phyloP scores from a whole-genome alignment of 1,140 invertebrate genomes.

The Scaptodrosophila lebanonensis region DNA sequence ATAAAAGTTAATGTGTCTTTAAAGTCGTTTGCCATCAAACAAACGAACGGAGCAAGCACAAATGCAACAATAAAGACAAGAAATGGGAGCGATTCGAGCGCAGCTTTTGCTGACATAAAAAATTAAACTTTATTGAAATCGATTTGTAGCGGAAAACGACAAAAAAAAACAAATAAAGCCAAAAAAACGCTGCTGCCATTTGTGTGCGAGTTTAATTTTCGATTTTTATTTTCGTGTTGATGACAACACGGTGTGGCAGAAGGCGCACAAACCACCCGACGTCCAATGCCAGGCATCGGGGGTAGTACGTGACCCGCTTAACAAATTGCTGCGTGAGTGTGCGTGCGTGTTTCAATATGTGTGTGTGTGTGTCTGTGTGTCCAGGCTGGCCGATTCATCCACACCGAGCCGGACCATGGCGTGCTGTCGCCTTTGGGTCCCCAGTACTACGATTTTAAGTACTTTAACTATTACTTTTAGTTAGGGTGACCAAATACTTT shows the following conservation, averaged over 20 bases:
- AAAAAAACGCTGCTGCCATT: slow-evolving; percentile 58
- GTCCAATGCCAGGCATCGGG: background rate
- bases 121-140: slow-evolving; percentile 70
- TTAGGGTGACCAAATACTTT: too few relatives aligned
- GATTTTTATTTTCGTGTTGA: slow-evolving; percentile 71
- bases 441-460: too few relatives aligned
- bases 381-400: background rate
- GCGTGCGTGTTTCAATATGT: too few relatives aligned
- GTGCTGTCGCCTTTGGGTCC: too few relatives aligned
- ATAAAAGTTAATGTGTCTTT: too few relatives aligned
- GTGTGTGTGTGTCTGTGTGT: slow-evolving; percentile 29
- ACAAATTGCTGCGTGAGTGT: slow-evolving; percentile 64
- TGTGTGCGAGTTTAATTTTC: slow-evolving; percentile 63
- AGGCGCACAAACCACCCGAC: slow-evolving; percentile 5
- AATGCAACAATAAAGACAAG: too few relatives aligned
- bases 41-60: too few relatives aligned
- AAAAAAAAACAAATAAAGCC: background rate
- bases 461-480: too few relatives aligned
- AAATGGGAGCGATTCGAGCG: too few relatives aligned
- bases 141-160: slow-evolving; percentile 32
- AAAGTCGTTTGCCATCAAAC: slow-evolving; percentile 30
- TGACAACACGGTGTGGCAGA: slow-evolving; percentile 44
- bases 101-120: slow-evolving; percentile 34
- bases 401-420: too few relatives aligned
- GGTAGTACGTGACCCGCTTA: slow-evolving; percentile 63